These are phyloP conservation scores for Porites cylindrica DNA, from an alignment of 92 coral and sea anemone species.

Conservation along the genomic window DNA sequence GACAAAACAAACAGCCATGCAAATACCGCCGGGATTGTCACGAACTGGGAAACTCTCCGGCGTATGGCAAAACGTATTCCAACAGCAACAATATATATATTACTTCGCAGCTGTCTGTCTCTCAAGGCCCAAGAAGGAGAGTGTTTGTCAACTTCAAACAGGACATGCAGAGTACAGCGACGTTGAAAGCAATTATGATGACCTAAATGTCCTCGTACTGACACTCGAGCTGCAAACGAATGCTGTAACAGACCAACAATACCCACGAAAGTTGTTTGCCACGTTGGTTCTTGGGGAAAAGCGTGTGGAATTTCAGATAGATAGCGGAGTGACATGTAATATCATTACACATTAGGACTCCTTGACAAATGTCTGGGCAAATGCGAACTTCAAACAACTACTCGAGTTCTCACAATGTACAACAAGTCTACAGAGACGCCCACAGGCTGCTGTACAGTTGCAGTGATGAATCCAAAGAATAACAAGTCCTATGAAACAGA, in stretches of 20 bases:
- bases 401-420: constrained; percentile 26
- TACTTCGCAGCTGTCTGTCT: constrained; percentile 65
- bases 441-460: constrained; percentile 11
- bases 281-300: constrained; percentile 21
- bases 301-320: constrained; percentile 26
- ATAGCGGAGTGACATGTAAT: constrained; percentile 21
- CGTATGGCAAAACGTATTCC: constrained; percentile 50
- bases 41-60: constrained; percentile 43
- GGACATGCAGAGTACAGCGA: background rate
- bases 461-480: constrained; percentile 40
- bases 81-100: constrained; percentile 29
- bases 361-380: constrained; percentile 27
- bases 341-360: constrained; percentile 15
- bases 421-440: constrained; percentile 25
- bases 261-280: constrained; percentile 17
- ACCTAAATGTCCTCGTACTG: constrained; percentile 12
- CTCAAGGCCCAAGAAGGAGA: background rate
- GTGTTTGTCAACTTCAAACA: background rate
- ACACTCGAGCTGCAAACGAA: background rate
- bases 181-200: constrained; percentile 29
- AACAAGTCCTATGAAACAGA: constrained; percentile 40
- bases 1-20: constrained; percentile 24
- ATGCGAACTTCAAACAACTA: background rate
- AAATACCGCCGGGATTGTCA: constrained; percentile 45
- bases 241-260: background rate